Conservation (phyloP, 2,888 invertebrate genomes). For the Rosalia funebris region DNA sequence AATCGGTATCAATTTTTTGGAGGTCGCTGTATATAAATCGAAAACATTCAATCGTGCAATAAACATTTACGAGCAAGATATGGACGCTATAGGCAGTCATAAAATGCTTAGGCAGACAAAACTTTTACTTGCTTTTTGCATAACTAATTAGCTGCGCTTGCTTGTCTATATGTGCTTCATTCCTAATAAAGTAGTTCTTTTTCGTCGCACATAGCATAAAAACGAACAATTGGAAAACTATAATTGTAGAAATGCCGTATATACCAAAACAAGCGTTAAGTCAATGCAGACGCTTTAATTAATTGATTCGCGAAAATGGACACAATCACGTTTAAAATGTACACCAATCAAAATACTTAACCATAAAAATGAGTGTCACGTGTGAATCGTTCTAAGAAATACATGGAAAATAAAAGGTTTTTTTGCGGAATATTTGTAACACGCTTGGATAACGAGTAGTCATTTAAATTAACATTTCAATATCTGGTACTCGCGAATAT, state of each 20-base stretch:
- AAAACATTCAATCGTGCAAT: constrained; percentile 5
- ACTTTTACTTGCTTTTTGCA: constrained; percentile 29
- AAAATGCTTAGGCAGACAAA: constrained; percentile 17
- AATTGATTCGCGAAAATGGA: constrained; percentile 56
- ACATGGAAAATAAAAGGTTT: constrained; percentile 41
- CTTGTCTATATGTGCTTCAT: constrained; percentile 32
- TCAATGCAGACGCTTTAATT: constrained; percentile 52
- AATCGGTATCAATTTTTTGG: neutral
- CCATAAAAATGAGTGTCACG: constrained; percentile 54
- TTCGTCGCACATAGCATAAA: constrained; percentile 34
- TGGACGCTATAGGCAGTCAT: neutral
- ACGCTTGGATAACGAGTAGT: constrained; percentile 39
- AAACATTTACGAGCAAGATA: constrained; percentile 6
- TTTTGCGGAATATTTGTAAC: constrained; percentile 42
- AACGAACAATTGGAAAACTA: constrained; percentile 37
- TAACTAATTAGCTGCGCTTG: constrained; percentile 28
- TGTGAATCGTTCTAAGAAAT: constrained; percentile 48
- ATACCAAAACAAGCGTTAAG: constrained; percentile 49
- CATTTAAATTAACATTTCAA: constrained; percentile 47
- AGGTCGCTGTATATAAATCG: neutral
- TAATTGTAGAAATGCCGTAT: constrained; percentile 46
- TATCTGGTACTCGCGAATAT: constrained; percentile 40
- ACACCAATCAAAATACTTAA: constrained; percentile 56
- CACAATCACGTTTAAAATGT: constrained; percentile 55
- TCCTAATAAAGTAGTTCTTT: constrained; percentile 52